Evolutionary conservation across 2,888 invertebrate genomes (phyloP), one percentile per base, ranked within the genome.

Genomic region (Yponomeuta malinellus): DNA sequence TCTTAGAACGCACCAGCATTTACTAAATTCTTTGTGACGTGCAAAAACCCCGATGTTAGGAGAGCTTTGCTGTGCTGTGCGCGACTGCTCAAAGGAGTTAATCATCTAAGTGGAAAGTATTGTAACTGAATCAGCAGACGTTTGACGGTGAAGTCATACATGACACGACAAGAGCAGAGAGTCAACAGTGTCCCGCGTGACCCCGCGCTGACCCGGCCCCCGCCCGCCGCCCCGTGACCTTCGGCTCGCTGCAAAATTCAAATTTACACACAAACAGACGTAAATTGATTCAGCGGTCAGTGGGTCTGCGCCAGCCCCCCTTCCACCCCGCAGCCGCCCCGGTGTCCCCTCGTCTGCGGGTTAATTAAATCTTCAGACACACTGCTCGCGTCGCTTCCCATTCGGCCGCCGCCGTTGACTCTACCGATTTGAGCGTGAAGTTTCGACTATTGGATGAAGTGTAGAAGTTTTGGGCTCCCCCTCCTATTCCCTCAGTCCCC

Each of bases 161-260:
- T 6, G 8, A 43, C 43, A 8, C 8, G 43, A 33, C 43, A 8
- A 3, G 43, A 43, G 6, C 8, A 8, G 43, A 43, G 43, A 43
- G 8, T 43, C 43, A 15, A 5, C 52, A 59, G 52, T 6, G 8
- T 8, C 5, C 52, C 52, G 52, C 52, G 52, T 59, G 52, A 59
- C 52, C 52, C 52, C 52, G 52, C 52, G 52, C 52, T 59, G 52
- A 59, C 52, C 52, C 52, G 15, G 52, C 52, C 52, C 15, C 15
- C 52, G 15, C 52, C 52, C 15, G 15, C 52, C 52, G 15, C 52
- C 52, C 52, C 52, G 52, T 12, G 52, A 59, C 52, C 52, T 59
- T 59, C 52, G 52, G 52, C 52, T 59, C 52, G 52, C 52, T 59
- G 52, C 52, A 59, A 59, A 59, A 59, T 59, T 59, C 52, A 59